These are phyloP conservation scores for Sphenopsis melanotis DNA, from an alignment of 2,797 vertebrate genomes.

Conservation along the genomic window DNA sequence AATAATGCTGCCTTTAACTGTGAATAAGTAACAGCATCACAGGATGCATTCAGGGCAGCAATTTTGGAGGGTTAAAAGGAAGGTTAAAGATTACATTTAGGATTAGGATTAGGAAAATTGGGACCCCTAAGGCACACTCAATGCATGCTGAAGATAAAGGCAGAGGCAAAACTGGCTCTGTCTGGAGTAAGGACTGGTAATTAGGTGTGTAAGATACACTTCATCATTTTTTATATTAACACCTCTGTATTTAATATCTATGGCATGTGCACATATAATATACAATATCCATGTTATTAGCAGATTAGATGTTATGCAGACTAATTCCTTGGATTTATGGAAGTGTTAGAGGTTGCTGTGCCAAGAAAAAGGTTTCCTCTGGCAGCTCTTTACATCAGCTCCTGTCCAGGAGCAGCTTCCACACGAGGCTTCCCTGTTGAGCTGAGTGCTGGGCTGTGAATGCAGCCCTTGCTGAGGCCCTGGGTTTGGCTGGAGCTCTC, in stretches of 20 bases:
- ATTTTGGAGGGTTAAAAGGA: background rate
- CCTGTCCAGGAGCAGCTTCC: background rate
- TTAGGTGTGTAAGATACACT: background rate
- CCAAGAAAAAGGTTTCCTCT: background rate
- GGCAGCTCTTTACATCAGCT: background rate
- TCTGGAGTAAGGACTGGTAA: background rate
- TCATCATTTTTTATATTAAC: background rate
- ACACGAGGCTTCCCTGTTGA: background rate
- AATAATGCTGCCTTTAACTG: slow-evolving; percentile 27
- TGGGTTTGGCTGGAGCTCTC: slow-evolving; percentile 20
- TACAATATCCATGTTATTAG: background rate
- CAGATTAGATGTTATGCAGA: background rate
- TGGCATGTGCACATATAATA: accelerated
- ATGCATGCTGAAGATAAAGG: background rate
- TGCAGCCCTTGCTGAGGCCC: background rate
- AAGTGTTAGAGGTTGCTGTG: background rate
- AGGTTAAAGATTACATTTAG: slow-evolving; percentile 30
- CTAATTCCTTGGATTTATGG: background rate
- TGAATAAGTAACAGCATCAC: slow-evolving; percentile 25
- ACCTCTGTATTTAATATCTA: background rate
- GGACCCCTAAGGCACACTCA: background rate
- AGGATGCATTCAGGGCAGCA: slow-evolving; percentile 18
- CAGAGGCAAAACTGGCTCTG: background rate
- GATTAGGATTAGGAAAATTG: slow-evolving; percentile 17
- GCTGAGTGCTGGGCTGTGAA: background rate